Conservation (phyloP, 2,797 vertebrate genomes). For the Onychomys arenicola region DNA sequence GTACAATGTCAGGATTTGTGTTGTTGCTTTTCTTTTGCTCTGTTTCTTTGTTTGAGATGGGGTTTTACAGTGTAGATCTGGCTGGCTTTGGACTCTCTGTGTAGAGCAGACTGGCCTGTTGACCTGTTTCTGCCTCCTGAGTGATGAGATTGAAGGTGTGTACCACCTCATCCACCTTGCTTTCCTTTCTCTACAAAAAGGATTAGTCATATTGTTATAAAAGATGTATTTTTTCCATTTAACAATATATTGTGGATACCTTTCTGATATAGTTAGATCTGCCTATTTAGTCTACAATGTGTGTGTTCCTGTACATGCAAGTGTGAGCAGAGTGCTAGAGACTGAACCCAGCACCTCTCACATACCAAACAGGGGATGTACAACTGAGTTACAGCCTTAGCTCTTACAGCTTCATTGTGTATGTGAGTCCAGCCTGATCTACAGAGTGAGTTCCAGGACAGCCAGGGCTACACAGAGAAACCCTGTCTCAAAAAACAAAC, state of each 20-base stretch:
- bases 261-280: conserved; percentile 17
- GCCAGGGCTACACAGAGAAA: not conserved
- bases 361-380: not conserved
- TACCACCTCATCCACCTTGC: no score
- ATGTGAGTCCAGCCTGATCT: not conserved
- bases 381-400: no score
- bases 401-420: no score
- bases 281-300: not conserved
- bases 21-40: not conserved
- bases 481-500: not conserved
- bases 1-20: not conserved
- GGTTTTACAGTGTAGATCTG: no score
- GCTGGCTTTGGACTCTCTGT: no score
- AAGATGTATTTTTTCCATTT: conserved; percentile 14
- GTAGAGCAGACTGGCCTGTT: no score
- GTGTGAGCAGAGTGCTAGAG: not conserved
- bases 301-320: not conserved
- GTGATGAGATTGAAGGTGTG: no score
- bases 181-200: not conserved
- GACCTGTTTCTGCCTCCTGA: no score
- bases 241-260: not conserved
- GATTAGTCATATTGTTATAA: not conserved
- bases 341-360: not conserved
- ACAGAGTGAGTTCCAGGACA: not conserved
- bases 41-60: not conserved